Conservation (phyloP, 1,140 invertebrate genomes). For the Arion vulgaris region DNA sequence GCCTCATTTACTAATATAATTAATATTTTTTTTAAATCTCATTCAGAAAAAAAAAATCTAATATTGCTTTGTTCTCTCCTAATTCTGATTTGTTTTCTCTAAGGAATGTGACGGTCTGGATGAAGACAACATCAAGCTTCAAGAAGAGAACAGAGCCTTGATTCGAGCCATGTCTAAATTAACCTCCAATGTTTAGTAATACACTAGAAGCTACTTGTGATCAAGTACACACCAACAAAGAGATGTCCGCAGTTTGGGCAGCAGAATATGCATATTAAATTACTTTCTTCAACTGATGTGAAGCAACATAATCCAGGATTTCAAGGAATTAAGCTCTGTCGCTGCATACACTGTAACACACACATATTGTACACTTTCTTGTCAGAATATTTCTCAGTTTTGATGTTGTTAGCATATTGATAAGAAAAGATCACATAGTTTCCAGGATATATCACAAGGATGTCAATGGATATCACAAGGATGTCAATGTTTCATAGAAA, state of each 20-base stretch:
- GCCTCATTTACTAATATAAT: too few species aligned
- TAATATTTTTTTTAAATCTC: too few species aligned
- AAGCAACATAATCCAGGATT: too few species aligned
- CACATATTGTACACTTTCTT: too few species aligned
- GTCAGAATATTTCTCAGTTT: too few species aligned
- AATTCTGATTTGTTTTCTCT: conserved; percentile 34
- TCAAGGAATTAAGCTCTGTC: background rate
- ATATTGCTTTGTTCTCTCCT: too few species aligned
- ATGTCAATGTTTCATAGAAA: too few species aligned
- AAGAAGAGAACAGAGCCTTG: conserved; percentile 75
- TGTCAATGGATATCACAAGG: too few species aligned
- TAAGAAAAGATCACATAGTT: too few species aligned
- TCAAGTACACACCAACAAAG: background rate
- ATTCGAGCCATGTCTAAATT: conserved; percentile 75
- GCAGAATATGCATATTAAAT: conserved; percentile 4
- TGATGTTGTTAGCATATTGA: too few species aligned
- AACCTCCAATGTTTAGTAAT: conserved; percentile 51
- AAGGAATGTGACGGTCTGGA: conserved; percentile 72
- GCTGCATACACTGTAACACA: background rate
- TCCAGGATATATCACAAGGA: too few species aligned
- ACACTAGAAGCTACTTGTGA: background rate
- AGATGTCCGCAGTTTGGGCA: background rate
- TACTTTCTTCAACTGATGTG: background rate
- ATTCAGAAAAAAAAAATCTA: too few species aligned
- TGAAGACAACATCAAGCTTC: conserved; percentile 74